A percentile compares a stretch with the other conserved stretches of the same genome.
Evolutionary conservation across 2,888 invertebrate species (phyloP).

Genomic region (Drosophila borealis): DNA sequence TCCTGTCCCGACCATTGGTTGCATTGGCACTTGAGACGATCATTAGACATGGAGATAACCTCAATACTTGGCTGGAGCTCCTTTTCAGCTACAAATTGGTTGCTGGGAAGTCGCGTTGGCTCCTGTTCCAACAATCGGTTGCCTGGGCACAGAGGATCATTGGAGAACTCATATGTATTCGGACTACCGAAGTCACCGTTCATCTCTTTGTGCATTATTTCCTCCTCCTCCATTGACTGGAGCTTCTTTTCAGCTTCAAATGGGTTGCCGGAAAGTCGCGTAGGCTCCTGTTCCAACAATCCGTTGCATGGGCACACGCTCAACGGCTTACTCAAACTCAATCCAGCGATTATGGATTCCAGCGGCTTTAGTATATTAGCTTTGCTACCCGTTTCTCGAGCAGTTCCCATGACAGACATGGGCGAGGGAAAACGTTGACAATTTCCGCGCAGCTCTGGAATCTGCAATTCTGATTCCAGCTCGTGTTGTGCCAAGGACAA

Average conservation of each 20-base stretch:
- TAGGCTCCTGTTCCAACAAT: too few species aligned
- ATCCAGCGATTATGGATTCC: constrained; percentile 26
- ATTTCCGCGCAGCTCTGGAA: constrained; percentile 32
- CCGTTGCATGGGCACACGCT: background rate
- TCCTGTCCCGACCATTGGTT: background rate
- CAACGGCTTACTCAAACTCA: background rate
- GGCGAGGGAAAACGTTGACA: constrained; percentile 59
- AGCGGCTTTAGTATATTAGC: constrained; percentile 13
- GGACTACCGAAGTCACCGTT: too few species aligned
- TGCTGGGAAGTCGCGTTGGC: too few species aligned
- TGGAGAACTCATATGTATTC: too few species aligned
- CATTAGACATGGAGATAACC: too few species aligned
- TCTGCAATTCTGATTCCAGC: constrained; percentile 63
- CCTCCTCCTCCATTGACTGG: too few species aligned
- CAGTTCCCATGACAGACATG: constrained; percentile 45
- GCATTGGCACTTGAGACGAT: too few species aligned
- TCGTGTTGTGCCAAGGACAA: constrained; percentile 67
- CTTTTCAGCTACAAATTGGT: background rate
- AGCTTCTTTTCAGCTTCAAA: background rate
- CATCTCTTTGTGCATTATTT: too few species aligned
- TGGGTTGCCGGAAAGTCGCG: background rate
- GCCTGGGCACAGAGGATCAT: background rate
- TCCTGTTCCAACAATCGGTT: too few species aligned
- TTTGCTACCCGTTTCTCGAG: constrained; percentile 9
- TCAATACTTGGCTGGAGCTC: too few species aligned